Conservation (phyloP, 35 echinoderm and acorn worm species). For the Diadema setosum region DNA sequence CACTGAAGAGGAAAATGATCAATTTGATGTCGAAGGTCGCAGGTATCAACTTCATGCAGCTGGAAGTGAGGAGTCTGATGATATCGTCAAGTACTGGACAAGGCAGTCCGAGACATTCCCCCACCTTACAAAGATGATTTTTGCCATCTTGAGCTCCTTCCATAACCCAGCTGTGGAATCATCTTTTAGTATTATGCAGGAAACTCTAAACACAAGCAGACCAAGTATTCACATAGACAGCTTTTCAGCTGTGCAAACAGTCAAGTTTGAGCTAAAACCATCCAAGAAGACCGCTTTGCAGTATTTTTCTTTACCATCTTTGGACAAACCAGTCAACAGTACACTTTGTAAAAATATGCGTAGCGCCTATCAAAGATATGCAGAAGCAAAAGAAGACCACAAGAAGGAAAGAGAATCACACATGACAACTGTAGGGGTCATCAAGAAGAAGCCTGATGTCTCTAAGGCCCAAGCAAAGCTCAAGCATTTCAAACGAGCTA, state of each 20-base stretch:
- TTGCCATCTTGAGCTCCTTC: neutral
- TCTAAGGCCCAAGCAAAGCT: neutral
- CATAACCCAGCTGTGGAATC: neutral
- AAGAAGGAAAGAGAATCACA: neutral
- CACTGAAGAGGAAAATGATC: too few relatives aligned
- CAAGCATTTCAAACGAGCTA: neutral
- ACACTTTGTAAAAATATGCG: neutral
- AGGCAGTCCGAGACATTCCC: neutral
- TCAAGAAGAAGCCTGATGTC: neutral
- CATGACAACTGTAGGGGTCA: neutral
- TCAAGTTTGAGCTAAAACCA: neutral
- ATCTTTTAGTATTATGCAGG: constrained; percentile 19
- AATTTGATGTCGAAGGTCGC: too few relatives aligned
- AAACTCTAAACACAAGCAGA: neutral
- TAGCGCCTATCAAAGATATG: neutral
- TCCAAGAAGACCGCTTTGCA: neutral
- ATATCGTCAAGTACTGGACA: too few relatives aligned
- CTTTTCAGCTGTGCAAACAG: neutral
- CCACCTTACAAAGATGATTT: neutral
- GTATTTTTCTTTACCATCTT: neutral
- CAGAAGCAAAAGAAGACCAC: too few relatives aligned
- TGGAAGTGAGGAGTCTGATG: too few relatives aligned
- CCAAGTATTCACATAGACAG: neutral
- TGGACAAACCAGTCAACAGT: neutral
- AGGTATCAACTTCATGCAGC: too few relatives aligned